Conservation (phyloP, 2,888 invertebrate genomes). For the Caenorhabditis sp. region DNA sequence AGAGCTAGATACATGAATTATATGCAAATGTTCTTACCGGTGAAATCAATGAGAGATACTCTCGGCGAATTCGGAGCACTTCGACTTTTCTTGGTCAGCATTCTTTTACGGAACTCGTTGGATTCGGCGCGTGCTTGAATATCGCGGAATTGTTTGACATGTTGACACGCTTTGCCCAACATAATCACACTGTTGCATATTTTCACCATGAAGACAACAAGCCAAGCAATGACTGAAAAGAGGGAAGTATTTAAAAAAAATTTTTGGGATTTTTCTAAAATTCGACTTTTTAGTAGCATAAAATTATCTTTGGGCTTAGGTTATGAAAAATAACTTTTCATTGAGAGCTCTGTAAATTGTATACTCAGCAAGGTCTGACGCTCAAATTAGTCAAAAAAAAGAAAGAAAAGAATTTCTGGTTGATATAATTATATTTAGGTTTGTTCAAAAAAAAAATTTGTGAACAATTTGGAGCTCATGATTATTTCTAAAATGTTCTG, state of each 20-base stretch:
- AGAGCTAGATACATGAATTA: not conserved
- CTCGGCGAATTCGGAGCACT: constrained; percentile 71
- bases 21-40: constrained; percentile 29
- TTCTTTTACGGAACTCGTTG: constrained; percentile 57
- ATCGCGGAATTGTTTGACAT: constrained; percentile 78
- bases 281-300: too few species aligned
- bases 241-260: not conserved
- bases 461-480: too few species aligned
- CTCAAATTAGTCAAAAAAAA: too few species aligned
- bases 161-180: constrained; percentile 87
- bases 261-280: too few species aligned
- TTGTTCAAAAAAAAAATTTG: too few species aligned
- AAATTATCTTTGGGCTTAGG: too few species aligned
- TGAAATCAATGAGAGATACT: constrained; percentile 71
- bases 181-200: constrained; percentile 87
- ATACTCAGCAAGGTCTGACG: too few species aligned
- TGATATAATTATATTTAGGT: too few species aligned
- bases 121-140: constrained; percentile 60
- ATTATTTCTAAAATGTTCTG: too few species aligned
- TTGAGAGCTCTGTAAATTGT: too few species aligned
- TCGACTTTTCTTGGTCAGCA: constrained; percentile 66
- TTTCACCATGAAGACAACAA: constrained; percentile 67
- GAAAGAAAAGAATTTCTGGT: too few species aligned
- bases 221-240: constrained; percentile 51
- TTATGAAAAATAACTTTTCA: too few species aligned